Evolutionary conservation across 92 coral and sea anemone genomes (phyloP).

Genomic region (Umimayanthus kanabou): DNA sequence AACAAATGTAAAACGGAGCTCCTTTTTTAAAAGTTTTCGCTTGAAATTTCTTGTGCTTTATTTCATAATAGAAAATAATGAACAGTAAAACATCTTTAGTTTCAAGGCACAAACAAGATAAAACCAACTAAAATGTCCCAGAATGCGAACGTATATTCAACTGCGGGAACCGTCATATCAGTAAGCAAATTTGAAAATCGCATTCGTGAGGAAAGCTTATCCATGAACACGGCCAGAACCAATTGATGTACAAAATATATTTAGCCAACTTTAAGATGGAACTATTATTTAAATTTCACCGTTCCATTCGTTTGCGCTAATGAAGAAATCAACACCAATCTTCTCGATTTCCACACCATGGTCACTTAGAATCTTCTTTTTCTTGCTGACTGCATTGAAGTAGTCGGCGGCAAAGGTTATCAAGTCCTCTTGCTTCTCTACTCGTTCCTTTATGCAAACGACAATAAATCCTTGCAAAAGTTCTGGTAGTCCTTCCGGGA

Average conservation of each 20-base stretch:
- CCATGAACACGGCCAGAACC: too few relatives aligned
- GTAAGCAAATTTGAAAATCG: too few relatives aligned
- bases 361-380: constrained; percentile 60
- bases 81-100: too few relatives aligned
- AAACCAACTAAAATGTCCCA: too few relatives aligned
- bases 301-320: constrained; percentile 71
- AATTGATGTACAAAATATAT: not conserved
- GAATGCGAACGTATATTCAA: too few relatives aligned
- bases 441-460: constrained; percentile 64
- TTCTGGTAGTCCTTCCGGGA: constrained; percentile 86
- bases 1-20: too few relatives aligned
- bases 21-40: too few relatives aligned
- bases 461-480: constrained; percentile 91
- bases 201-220: too few relatives aligned
- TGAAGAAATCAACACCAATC: constrained; percentile 76
- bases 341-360: constrained; percentile 75
- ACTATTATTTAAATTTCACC: constrained; percentile 53
- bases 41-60: too few relatives aligned
- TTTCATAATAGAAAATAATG: too few relatives aligned
- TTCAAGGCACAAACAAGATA: too few relatives aligned
- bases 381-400: constrained; percentile 57
- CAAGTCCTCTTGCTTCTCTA: constrained; percentile 75
- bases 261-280: not conserved
- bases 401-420: constrained; percentile 78
- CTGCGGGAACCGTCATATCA: too few relatives aligned